Evolutionary conservation across 23 tunicate species (phyloP).

Genomic region (Aplidium turbinatum): DNA sequence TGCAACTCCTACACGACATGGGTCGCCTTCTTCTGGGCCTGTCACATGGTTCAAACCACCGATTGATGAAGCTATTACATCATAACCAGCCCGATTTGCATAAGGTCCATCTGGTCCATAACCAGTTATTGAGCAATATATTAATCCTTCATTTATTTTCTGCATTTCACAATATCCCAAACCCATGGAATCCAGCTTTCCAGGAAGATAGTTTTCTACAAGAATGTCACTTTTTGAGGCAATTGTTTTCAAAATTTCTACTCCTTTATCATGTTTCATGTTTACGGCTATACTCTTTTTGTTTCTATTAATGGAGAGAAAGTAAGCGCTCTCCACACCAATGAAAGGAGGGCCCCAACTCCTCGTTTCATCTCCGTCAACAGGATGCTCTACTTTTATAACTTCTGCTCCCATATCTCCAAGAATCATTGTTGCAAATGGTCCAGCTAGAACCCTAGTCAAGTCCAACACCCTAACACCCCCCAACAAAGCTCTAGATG

Average conservation of each 20-base stretch:
- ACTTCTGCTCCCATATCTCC: conserved; percentile 99
- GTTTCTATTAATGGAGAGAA: conserved; percentile 85
- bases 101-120: conserved; percentile 89
- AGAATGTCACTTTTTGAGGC: conserved; percentile 72
- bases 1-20: conserved; percentile 95
- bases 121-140: conserved; percentile 89
- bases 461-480: conserved; percentile 83
- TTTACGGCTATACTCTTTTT: conserved; percentile 82
- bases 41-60: conserved; percentile 92
- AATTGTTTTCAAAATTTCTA: conserved; percentile 46
- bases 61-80: conserved; percentile 93
- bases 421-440: conserved; percentile 74
- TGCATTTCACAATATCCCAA: conserved; percentile 75
- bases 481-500: conserved; percentile 16
- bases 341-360: conserved; percentile 98
- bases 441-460: conserved; percentile 92
- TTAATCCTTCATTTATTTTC: conserved; percentile 52
- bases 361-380: conserved; percentile 89
- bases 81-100: conserved; percentile 87
- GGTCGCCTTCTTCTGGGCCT: conserved; percentile 93
- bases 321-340: conserved; percentile 79
- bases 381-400: conserved; percentile 86
- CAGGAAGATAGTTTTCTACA: conserved; percentile 92
- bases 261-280: conserved; percentile 65
- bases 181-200: conserved; percentile 77